Base-by-base conservation (phyloP, 1,140 invertebrate genomes). In the Drosophila parvula region DNA sequence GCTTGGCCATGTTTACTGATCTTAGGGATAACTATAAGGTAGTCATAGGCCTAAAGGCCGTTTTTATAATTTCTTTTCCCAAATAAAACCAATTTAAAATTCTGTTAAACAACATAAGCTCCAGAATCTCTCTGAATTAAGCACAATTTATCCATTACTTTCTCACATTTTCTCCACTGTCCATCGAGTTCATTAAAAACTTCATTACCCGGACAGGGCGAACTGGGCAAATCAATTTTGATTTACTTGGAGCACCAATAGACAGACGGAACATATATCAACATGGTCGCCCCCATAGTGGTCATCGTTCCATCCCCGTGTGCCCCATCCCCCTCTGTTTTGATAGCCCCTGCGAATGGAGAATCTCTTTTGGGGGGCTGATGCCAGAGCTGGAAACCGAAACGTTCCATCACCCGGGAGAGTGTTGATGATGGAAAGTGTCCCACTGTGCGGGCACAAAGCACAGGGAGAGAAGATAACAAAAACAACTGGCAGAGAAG, bases 381-480 rank as follows among this genome's bases (percentile, higher is more conserved):
- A 18, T 79, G 82, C 68, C 83, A 65, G 63, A 82, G 51, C 68
- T 88, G 67, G 53, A 64, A 65, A 83, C 55, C 83, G 84, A 88
- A 86, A 32, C 82, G 82, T 88, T 86, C 82, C 82, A 86, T 86
- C 82, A 88, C 71, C 74, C 71, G 62, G 62, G 71, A 61, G 64
- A 86, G 79, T 88, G 79, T 74, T 86, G 82, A 88, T 88, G 83
- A 88, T 89, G 83, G 84, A 88, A 88, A 89, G 62, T 88, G 83
- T 88, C 83, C 83, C 84, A 88, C 83, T 88, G 83, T 28, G 83
- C 77, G 58, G 38, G 41, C 74, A 85, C 74, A 79, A 78, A 69
- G 70, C 62, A 77, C 71, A 58, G 56, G 50, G 68, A 70, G 44
- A 22, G 47, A 47, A 69, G 47, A 56, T 45, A 73, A 63, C 44